phyloP scores from a whole-genome alignment of 2,113 vertebrate species.

The Micronycteris hirsuta region DNA sequence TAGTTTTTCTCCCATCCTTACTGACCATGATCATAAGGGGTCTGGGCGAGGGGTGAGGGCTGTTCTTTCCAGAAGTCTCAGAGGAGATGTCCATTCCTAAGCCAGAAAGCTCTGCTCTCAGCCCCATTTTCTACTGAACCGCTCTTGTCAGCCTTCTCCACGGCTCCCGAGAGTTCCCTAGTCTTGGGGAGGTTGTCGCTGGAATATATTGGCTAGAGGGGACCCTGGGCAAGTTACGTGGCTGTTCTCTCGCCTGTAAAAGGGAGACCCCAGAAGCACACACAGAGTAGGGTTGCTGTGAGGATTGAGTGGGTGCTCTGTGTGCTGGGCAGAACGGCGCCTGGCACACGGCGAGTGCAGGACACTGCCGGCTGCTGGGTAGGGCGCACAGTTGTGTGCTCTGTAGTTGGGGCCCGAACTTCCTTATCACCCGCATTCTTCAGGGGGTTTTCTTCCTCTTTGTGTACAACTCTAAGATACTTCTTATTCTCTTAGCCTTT shows the following conservation, averaged over 20 bases:
- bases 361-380: rapidly evolving
- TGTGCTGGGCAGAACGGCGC: neutral
- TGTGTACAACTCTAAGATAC: neutral
- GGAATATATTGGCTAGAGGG: neutral
- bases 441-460: neutral
- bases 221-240: neutral
- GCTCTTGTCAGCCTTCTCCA: neutral
- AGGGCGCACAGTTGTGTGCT: rapidly evolving
- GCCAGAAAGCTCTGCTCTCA: neutral
- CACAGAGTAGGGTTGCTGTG: rapidly evolving
- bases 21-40: neutral
- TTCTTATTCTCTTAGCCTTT: neutral
- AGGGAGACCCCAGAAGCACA: neutral
- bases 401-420: neutral
- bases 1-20: neutral
- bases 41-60: too few relatives aligned
- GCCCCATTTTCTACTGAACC: too few relatives aligned
- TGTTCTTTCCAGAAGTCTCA: neutral
- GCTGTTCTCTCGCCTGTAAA: neutral
- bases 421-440: neutral
- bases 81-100: neutral
- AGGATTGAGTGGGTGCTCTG: neutral
- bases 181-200: neutral
- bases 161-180: neutral
- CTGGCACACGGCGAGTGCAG: rapidly evolving